These are phyloP conservation scores for Perodicticus potto DNA, from an alignment of 2,797 vertebrate genomes.

Conservation along the genomic window DNA sequence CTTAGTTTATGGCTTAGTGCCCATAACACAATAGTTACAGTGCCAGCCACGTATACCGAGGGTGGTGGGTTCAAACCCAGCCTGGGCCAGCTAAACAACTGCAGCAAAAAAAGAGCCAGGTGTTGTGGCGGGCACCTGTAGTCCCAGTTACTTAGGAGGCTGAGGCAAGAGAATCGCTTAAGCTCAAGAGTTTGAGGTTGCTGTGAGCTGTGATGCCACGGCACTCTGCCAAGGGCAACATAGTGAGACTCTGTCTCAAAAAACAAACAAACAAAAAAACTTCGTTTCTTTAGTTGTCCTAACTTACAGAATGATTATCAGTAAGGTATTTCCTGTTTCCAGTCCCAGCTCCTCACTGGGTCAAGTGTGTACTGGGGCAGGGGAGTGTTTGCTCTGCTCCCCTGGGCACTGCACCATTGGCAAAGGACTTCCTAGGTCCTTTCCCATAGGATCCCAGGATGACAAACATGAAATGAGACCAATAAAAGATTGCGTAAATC, in stretches of 20 bases:
- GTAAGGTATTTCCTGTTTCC: background rate
- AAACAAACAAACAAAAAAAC: background rate
- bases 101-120: too few species aligned
- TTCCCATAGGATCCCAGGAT: background rate
- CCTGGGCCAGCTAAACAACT: too few species aligned
- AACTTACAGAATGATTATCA: background rate
- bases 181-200: too few species aligned
- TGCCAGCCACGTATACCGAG: too few species aligned
- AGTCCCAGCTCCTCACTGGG: background rate
- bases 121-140: too few species aligned
- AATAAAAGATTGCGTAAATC: background rate
- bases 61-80: too few species aligned
- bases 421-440: background rate
- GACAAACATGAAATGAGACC: rapidly evolving
- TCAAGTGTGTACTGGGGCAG: background rate
- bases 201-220: too few species aligned
- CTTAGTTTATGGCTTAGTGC: background rate
- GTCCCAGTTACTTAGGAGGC: too few species aligned
- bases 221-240: too few species aligned
- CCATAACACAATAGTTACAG: too few species aligned
- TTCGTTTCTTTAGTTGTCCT: background rate
- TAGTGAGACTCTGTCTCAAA: too few species aligned
- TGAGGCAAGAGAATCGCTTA: too few species aligned
- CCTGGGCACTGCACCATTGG: background rate
- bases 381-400: background rate